Evolutionary conservation across 2,888 invertebrate genomes (phyloP).

Genomic region (Dione juno): DNA sequence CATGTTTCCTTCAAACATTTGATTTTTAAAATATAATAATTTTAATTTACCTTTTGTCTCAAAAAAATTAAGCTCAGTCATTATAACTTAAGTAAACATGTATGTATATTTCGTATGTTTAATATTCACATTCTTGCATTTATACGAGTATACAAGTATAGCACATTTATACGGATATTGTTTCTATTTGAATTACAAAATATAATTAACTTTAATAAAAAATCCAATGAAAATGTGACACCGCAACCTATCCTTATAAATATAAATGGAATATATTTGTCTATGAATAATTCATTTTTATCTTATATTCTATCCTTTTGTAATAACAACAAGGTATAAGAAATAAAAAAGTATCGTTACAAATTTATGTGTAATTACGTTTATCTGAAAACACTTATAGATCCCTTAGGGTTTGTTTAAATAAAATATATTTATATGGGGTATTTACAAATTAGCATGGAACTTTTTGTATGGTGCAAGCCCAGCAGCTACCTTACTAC

Average conservation of each 20-base stretch:
- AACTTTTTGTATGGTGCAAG: slow-evolving; percentile 84
- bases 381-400: neutral
- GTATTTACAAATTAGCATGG: slow-evolving; percentile 82
- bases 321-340: neutral
- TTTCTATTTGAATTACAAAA: neutral
- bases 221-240: neutral
- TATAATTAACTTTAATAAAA: neutral
- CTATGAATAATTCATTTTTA: neutral
- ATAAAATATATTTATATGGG: too few relatives aligned
- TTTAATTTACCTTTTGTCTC: too few relatives aligned
- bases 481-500: slow-evolving; percentile 87
- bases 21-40: too few relatives aligned
- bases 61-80: neutral
- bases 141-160: too few relatives aligned
- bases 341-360: neutral
- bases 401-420: neutral
- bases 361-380: neutral
- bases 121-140: too few relatives aligned
- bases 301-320: neutral
- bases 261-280: neutral
- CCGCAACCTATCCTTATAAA: neutral
- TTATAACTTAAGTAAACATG: neutral
- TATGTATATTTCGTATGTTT: too few relatives aligned
- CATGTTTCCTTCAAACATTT: neutral
- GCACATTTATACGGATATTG: neutral